Evolutionary conservation across 2,888 invertebrate species (phyloP).

Genomic region (Alsophila aescularia): DNA sequence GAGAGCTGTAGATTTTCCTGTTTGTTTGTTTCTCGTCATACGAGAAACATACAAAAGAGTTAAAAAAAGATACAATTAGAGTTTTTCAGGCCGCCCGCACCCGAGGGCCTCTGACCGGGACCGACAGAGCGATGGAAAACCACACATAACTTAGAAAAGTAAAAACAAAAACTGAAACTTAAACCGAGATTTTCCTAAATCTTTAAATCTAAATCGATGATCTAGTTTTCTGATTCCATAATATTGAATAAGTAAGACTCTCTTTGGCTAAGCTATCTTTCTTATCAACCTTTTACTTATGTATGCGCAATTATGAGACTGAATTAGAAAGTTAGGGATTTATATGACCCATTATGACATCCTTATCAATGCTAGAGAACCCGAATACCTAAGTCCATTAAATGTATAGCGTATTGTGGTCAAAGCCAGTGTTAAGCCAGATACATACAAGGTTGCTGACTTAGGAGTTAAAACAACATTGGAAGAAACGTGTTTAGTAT

Average conservation of each 20-base stretch:
- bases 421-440: not conserved
- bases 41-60: too few species aligned
- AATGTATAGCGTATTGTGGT: constrained; percentile 1
- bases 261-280: constrained; percentile 34
- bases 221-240: too few species aligned
- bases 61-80: too few species aligned
- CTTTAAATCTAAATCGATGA: too few species aligned
- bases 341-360: constrained; percentile 50
- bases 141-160: too few species aligned
- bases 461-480: not conserved
- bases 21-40: too few species aligned
- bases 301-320: constrained; percentile 81
- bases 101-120: too few species aligned
- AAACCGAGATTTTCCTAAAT: too few species aligned
- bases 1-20: too few species aligned
- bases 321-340: constrained; percentile 73
- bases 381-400: constrained; percentile 39
- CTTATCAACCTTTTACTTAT: constrained; percentile 61
- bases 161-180: too few species aligned
- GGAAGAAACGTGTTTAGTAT: not conserved
- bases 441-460: not conserved
- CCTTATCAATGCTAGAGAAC: constrained; percentile 49
- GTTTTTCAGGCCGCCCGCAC: too few species aligned
- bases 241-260: constrained; percentile 24
- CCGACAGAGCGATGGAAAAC: too few species aligned